Evolutionary conservation across 2,797 vertebrate species (phyloP), one percentile per base, ranked within the genome.

Genomic region (Acipenser ruthenus): DNA sequence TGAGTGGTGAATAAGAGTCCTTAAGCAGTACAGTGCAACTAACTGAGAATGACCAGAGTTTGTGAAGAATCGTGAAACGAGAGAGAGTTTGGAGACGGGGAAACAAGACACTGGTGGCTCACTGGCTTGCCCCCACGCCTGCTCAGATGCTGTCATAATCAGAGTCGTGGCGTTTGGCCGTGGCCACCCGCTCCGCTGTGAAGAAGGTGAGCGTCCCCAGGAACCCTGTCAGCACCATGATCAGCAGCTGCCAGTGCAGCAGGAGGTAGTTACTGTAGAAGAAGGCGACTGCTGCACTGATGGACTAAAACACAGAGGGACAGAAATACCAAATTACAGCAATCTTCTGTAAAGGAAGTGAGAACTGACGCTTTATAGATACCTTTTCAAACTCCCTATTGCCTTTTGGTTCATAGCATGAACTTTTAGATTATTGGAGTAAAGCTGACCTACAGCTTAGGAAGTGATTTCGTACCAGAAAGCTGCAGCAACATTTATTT

Each of bases 211-310:
- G 10, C 0, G 94, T 86, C 3, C 97, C 97, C 60, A 89, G 79
- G 62, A 98, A 95, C 0, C 94, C 94, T 23, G 84, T 62, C 2
- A 92, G 0, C 56, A 94, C 92, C 91, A 99, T 90, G 83, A 99
- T 89, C 76, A 99, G 90, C 67, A 99, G 92, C 74, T 99, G 97
- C 97, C 96, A 99, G 71, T 94, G 92, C 13, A 99, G 91, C 58
- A 94, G 81, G 68, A 99, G 89, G 80, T 94, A 96, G 89, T 98
- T 98, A 70, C 96, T 98, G 90, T 99, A 99, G 91, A 92, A 95
- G 84, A 94, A 99, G 0, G 97, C 96, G 62, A 97, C 53, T 0
- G 97, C 96, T 5, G 97, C 95, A 66, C 89, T 92, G 83, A 99
- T 91, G 76, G 95, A 99, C 97, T 99, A 78, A 5, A 66, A 69